Evolutionary conservation across 2,888 invertebrate genomes (phyloP), one percentile per base, ranked within the genome.

Genomic region (Thumatha senex): DNA sequence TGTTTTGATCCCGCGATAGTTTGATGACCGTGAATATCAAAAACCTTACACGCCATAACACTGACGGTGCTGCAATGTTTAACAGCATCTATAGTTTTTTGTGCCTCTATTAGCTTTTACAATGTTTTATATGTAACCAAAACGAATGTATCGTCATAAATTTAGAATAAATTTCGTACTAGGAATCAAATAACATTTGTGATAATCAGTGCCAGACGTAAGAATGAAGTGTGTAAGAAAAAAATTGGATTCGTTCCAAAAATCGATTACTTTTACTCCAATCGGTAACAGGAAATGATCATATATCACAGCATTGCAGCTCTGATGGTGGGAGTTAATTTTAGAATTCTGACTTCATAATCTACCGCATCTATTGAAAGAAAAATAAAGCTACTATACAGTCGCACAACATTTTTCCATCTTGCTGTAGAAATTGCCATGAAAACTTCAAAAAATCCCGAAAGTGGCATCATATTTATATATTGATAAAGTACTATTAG

Each of bases 261-360:
- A 82, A 89, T 88, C 87, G 84, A 88, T 89, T 89, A 83, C 82
- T 81, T 84, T 84, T 78, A 84, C 83, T 82, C 73, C 34, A 72
- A 78, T 72, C 74, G 79, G 77, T 78, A 80, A 82, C 80, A 83
- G 84, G 80, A 84, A 84, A 79, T 73, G 71, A 78, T 76, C 75
- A 74, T 77, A 80, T 80, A 78, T 76, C 72, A 76, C 59, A 62
- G 61, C 64, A 74, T 72, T 64, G 56, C 69, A 53, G 65, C 69
- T 65, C 71, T 67, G 66, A 61, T 58, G 61, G 30, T 61, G 29
- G 31, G 56, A 49, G 67, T 70, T 72, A 72, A 72, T 76, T 80
- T 70, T 63, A 47, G 61, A 68, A 51, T 57, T 56, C 40, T 59
- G 40, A 69, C 67, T 65, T 65, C 65, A 59, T 60, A 68, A 66